Evolutionary conservation across 2,797 vertebrate species (phyloP).

Genomic region (Rhynchonycteris naso): DNA sequence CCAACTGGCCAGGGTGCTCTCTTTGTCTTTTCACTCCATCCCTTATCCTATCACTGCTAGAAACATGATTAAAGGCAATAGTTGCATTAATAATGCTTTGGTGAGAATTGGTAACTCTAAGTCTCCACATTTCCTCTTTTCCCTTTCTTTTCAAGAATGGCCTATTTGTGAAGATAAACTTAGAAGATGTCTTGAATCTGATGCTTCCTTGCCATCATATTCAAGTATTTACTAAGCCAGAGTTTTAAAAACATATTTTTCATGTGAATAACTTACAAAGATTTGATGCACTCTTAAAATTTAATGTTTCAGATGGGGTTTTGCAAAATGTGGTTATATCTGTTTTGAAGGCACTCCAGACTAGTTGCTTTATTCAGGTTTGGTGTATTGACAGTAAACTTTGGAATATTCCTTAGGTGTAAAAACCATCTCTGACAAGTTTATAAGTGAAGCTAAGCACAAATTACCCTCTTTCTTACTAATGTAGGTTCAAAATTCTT

Average conservation of each 20-base stretch:
- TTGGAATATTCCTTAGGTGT: not conserved
- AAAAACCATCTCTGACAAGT: not conserved
- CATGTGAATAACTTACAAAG: not conserved
- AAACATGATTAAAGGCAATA: not conserved
- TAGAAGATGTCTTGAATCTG: not conserved
- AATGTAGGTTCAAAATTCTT: not conserved
- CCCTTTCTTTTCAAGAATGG: not conserved
- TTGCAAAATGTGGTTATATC: not conserved
- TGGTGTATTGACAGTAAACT: not conserved
- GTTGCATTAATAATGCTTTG: not conserved
- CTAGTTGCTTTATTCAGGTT: not conserved
- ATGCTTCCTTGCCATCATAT: not conserved
- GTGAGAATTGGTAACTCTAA: not conserved
- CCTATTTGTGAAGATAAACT: not conserved
- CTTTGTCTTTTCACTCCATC: not conserved
- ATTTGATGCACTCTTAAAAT: not conserved
- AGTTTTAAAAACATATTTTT: constrained; percentile 13
- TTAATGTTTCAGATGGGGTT: not conserved
- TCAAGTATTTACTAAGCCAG: not conserved
- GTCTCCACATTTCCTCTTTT: not conserved
- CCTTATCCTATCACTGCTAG: not conserved
- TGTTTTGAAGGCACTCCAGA: not conserved
- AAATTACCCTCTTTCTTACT: not conserved
- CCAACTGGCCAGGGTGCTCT: not conserved
- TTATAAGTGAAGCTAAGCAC: not conserved